phyloP scores from a whole-genome alignment of 2,797 vertebrate species.

The Balearica regulorum region DNA sequence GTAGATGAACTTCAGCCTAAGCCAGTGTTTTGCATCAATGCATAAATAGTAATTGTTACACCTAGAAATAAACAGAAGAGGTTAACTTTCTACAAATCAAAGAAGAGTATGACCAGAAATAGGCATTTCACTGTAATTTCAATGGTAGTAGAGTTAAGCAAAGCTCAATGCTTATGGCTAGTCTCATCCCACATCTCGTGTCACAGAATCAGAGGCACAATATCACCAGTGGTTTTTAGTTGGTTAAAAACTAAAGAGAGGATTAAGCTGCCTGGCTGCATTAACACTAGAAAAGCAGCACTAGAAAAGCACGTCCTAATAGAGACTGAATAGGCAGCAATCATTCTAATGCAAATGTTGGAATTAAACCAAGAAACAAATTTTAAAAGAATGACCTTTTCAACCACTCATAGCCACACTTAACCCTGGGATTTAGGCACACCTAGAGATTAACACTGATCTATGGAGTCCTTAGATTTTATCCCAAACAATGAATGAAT shows the following conservation, averaged over 20 bases:
- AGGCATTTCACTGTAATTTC: neutral
- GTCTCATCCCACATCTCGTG: neutral
- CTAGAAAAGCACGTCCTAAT: neutral
- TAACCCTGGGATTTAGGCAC: neutral
- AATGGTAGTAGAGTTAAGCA: neutral
- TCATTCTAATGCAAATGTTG: neutral
- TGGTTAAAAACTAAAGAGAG: neutral
- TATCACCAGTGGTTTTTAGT: neutral
- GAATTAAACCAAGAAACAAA: neutral
- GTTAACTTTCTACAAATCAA: neutral
- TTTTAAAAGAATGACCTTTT: conserved; percentile 17
- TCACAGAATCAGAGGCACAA: neutral
- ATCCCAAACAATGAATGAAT: neutral
- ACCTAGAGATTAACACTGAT: neutral
- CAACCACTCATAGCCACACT: neutral
- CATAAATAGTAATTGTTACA: neutral
- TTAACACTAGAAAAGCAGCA: neutral
- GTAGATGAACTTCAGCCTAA: neutral
- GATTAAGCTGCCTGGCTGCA: neutral
- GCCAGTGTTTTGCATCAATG: neutral
- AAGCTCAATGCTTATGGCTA: neutral
- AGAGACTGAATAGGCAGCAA: neutral
- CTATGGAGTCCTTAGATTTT: neutral
- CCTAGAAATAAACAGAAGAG: neutral
- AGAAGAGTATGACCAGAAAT: neutral